Evolutionary conservation across 2,888 invertebrate species (phyloP), one percentile per base, ranked within the genome.

Genomic region (Papilio protenor): DNA sequence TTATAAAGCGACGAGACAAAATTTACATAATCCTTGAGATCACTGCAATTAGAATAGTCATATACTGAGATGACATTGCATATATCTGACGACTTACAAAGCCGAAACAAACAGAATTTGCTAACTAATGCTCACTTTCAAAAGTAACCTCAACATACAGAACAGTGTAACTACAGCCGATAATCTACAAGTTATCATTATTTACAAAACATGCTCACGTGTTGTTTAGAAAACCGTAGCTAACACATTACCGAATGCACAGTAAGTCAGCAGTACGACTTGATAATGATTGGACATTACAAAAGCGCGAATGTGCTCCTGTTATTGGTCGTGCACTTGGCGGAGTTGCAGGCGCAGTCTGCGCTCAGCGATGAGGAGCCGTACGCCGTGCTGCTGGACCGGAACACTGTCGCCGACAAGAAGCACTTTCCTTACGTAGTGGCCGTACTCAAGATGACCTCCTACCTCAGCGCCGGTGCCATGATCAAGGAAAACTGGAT

Each of bases 401-500:
- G 89, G 18, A 82, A 87, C 0, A 80, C 85, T 70, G 90, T 92
- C 0, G 86, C 87, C 0, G 86, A 88, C 0, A 85, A 77, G 59
- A 82, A 88, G 52, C 79, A 87, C 0, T 93, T 91, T 81, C 92
- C 93, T 0, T 93, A 91, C n/a, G 87, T 91, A 77, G 92, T 82
- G 2, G 90, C 92, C 2, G 85, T 94, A 70, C 81, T 94, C 81
- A 88, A 86, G 78, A 91, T 88, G 78, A 83, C 86, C 0, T 83
- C 80, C 2, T 94, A 89, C 80, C 33, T 93, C 0, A 87, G 91
- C 82, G 87, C 92, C 3, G 94, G 93, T 2, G 91, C 92, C 0
- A 81, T 94, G 75, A 87, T 94, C 21, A 85, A 88, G 80, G 88
- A 90, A 0, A 85, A 82, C 11, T 94, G 93, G 93, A 89, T 94